Conservation (phyloP, 1,140 invertebrate species). For the Drosophila micromelanica region DNA sequence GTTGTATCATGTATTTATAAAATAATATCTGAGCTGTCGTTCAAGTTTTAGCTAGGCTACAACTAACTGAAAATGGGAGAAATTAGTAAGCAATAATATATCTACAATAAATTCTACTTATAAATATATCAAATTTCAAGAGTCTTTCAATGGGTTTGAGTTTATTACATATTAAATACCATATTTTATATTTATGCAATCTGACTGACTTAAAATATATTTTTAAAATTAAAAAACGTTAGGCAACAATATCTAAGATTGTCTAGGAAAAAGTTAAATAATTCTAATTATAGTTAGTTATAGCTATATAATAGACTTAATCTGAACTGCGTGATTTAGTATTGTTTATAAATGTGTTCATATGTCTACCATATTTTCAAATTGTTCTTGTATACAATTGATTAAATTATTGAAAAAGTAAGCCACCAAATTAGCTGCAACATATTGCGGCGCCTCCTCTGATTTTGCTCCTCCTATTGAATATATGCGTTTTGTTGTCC, state of each 20-base stretch:
- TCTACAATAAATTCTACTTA: slow-evolving; percentile 7
- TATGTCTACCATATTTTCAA: not conserved
- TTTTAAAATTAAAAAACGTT: not conserved
- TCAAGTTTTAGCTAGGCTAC: slow-evolving; percentile 35
- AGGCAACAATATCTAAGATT: too few relatives aligned
- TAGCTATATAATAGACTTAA: too few relatives aligned
- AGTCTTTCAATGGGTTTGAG: not conserved
- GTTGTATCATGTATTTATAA: slow-evolving; percentile 12
- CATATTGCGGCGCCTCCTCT: not conserved
- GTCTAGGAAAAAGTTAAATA: too few relatives aligned
- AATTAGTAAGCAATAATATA: slow-evolving; percentile 13
- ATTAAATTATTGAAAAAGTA: slow-evolving; percentile 8
- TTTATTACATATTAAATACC: too few relatives aligned
- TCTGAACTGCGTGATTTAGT: too few relatives aligned
- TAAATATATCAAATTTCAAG: not conserved
- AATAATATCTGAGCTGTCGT: slow-evolving; percentile 9
- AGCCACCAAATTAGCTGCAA: slow-evolving; percentile 5
- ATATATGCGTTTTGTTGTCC: slow-evolving; percentile 22
- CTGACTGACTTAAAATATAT: not conserved
- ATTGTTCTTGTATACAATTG: not conserved
- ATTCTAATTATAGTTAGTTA: too few relatives aligned
- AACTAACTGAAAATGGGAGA: slow-evolving; percentile 8
- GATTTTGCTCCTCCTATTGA: not conserved
- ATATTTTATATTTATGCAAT: too few relatives aligned
- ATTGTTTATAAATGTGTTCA: not conserved